These are phyloP conservation scores for Apostichopus leukothele DNA, from an alignment of 53 echinoderm and acorn worm genomes.

Conservation along the genomic window DNA sequence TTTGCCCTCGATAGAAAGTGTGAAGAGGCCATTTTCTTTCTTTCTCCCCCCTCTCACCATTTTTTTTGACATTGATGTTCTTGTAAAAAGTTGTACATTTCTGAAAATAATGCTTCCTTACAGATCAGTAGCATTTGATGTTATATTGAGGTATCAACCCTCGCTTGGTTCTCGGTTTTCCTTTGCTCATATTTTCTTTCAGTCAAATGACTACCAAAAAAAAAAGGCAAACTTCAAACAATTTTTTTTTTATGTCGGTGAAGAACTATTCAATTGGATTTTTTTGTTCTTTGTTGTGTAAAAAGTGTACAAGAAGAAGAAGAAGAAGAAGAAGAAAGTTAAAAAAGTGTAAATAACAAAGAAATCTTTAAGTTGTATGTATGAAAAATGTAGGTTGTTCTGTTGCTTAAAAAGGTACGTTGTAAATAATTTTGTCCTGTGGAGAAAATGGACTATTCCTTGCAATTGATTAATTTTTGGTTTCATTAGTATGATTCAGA, in stretches of 20 bases:
- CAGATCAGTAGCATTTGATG: not conserved
- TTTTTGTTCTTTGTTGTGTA: constrained; percentile 16
- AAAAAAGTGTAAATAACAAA: constrained; percentile 26
- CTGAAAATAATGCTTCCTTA: not conserved
- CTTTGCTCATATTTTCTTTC: too few species aligned
- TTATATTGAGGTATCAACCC: not conserved
- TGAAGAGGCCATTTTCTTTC: too few species aligned
- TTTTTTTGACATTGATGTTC: not conserved
- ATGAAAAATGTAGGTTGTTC: not conserved
- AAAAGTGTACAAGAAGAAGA: constrained; percentile 31
- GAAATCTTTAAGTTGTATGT: constrained; percentile 33
- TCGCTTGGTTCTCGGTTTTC: too few species aligned
- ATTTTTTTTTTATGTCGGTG: not conserved
- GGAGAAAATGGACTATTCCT: not conserved
- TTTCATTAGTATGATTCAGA: not conserved
- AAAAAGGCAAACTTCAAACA: too few species aligned
- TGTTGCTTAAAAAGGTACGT: not conserved
- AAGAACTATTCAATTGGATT: too few species aligned
- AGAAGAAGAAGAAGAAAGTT: not conserved
- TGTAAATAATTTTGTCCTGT: not conserved
- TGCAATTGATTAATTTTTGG: not conserved
- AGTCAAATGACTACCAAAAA: too few species aligned
- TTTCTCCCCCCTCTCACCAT: too few species aligned
- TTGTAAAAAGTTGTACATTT: not conserved
- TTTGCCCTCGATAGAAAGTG: too few species aligned